These are phyloP conservation scores for Halcyon chelicuti DNA, from an alignment of 2,797 vertebrate species.

Conservation along the genomic window DNA sequence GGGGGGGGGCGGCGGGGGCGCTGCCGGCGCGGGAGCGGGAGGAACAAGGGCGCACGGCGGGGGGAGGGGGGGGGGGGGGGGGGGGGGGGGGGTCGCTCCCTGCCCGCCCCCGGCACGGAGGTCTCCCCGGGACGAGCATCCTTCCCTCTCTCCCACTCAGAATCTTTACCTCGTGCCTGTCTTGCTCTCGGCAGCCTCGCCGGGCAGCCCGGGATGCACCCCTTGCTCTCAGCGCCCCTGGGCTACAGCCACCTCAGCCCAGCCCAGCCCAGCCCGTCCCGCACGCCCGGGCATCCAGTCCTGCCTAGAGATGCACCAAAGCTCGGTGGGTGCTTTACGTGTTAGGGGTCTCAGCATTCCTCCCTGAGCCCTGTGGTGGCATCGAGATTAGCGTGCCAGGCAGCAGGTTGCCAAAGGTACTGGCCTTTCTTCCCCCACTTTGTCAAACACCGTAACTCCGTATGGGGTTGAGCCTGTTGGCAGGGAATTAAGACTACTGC, in stretches of 20 bases:
- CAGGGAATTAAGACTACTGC: background rate
- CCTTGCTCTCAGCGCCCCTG: background rate
- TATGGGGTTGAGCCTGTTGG: background rate
- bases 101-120: background rate
- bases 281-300: background rate
- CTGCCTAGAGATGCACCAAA: background rate
- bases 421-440: background rate
- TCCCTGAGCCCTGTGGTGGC: background rate
- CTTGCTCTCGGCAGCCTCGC: background rate
- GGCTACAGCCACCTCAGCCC: background rate
- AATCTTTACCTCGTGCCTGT: background rate
- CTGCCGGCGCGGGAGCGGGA: background rate
- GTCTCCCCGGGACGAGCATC: background rate
- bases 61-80: background rate
- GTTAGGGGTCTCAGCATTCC: background rate
- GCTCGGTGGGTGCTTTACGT: no score
- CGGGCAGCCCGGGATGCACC: background rate
- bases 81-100: no score
- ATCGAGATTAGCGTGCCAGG: background rate
- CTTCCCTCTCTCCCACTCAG: background rate
- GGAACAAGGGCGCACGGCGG: constrained; percentile 13
- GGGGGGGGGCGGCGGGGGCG: background rate
- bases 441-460: background rate
- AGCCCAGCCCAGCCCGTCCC: background rate
- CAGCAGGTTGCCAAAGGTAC: background rate